Base-by-base conservation (phyloP, 2,797 vertebrate species). In the Cyprinodon diabolis region DNA sequence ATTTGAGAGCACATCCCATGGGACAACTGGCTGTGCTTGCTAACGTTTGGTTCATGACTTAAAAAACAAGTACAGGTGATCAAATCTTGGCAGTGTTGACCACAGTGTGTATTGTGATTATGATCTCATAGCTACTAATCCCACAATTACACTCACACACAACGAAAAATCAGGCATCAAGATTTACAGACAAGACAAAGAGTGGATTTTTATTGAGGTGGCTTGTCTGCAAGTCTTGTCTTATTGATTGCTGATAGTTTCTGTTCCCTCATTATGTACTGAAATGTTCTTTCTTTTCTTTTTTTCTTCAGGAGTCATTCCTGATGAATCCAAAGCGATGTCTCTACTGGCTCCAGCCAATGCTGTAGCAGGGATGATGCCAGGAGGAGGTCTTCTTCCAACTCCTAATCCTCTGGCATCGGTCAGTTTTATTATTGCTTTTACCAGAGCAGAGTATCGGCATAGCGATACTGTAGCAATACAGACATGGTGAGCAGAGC, bases 21-120 rank as follows among this genome's bases (percentile, higher is more conserved):
- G 98, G 97, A 99, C 97, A 97, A 95, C 98, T 96, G 97, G 97
- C 98, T 99, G 97, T 99, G 98, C 97, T 99, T 98, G 98, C 98
- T 99, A 97, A 98, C 98, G 97, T 98, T 99, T 99, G 98, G 97
- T 99, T 99, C 98, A 99, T 99, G 98, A 99, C 98, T 99, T 99
- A 99, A 97, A 99, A 99, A 97, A 96, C 97, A 95, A 98, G 97
- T 98, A 96, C 98, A 99, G 98, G 98, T 99, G 98, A 99, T 98
- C 96, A 98, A 96, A 98, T 97, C 98, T 99, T 98, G 97, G 98
- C 97, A 99, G 98, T 97, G 97, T 98, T 97, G 97, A 98, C 96
- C 97, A 96, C 95, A 97, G 96, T 99, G 97, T 99, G 97, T 98
- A 97, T 99, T 98, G 98, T 99, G 97, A 97, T 96, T 96, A 23